Evolutionary conservation across 2,113 vertebrate species (phyloP).

Genomic region (Bungarus multicinctus): DNA sequence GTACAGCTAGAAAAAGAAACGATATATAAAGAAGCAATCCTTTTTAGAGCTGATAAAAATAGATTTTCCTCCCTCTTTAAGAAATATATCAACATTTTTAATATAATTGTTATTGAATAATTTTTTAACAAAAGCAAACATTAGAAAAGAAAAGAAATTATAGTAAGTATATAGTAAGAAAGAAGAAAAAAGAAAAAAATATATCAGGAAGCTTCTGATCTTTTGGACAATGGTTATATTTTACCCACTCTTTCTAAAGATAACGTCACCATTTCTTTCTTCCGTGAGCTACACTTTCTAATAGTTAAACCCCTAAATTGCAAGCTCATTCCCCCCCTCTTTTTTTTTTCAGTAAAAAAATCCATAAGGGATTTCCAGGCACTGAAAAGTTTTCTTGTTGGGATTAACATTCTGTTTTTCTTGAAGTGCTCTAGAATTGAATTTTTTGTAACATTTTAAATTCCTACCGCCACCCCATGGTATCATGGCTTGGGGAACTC

Average conservation of each 20-base stretch:
- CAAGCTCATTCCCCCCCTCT: background rate
- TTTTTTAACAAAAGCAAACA: background rate
- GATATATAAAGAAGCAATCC: background rate
- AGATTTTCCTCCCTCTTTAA: background rate
- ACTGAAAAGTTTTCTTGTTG: background rate
- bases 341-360: background rate
- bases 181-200: background rate
- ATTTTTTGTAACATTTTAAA: background rate
- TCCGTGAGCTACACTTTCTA: background rate
- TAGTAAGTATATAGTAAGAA: background rate
- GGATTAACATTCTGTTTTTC: background rate
- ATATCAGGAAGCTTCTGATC: background rate
- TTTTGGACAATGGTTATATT: background rate
- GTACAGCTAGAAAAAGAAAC: background rate
- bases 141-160: background rate
- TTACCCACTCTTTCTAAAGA: background rate
- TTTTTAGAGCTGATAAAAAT: background rate
- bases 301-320: background rate
- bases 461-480: background rate
- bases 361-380: background rate
- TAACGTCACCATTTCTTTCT: background rate
- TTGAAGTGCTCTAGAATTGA: background rate
- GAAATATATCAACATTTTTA: background rate
- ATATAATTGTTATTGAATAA: background rate
- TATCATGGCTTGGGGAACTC: background rate